Evolutionary conservation across 2,113 vertebrate species (phyloP), one percentile per base, ranked within the genome.

Genomic region (Gallinago undulata): DNA sequence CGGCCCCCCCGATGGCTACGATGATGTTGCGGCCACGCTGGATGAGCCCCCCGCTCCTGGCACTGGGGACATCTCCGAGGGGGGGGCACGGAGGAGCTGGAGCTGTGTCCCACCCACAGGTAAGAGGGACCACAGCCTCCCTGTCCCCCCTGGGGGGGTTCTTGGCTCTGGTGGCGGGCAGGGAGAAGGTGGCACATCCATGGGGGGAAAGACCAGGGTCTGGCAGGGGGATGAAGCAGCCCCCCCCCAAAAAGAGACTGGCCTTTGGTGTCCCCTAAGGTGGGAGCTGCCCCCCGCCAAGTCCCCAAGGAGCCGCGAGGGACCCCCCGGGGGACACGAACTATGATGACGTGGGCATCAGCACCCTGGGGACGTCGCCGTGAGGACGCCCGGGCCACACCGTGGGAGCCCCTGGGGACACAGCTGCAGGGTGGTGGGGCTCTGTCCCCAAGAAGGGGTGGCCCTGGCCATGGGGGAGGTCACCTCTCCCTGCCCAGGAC

Each of bases 121-220:
- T 92, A 30, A 89, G 72, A 47, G 56, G 68, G 56, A 24, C 55
- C 31, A 8, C 3, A 2, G 59, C 19, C 14, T 2, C 77, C 25
- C 51, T 18, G 41, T 56, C 13, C 47, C 55, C 39, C 39, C 39
- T 39, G 39, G 31, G 27, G 35, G 31, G n/a, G 8, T 4, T 11
- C 23, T 33, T 25, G 53, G 53, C 75, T 37, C 33, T 0, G 0
- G 27, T 24, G n/a, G 5, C 0, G 0, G 30, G 45, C 41, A 28
- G 39, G 57, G 50, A 15, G 12, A 30, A 7, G 22, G 69, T 27
- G 25, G 19, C 43, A 73, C 48, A 31, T 59, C n/a, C 50, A 1
- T 0, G 25, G 62, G 17, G 73, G 11, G 11, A 4, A 21, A 19
- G 43, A 77, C 0, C 13, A 3, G 57, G n/a, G 1, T 13, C 21